Evolutionary conservation across 2,797 vertebrate species (phyloP).

Genomic region (Eremophila alpestris): DNA sequence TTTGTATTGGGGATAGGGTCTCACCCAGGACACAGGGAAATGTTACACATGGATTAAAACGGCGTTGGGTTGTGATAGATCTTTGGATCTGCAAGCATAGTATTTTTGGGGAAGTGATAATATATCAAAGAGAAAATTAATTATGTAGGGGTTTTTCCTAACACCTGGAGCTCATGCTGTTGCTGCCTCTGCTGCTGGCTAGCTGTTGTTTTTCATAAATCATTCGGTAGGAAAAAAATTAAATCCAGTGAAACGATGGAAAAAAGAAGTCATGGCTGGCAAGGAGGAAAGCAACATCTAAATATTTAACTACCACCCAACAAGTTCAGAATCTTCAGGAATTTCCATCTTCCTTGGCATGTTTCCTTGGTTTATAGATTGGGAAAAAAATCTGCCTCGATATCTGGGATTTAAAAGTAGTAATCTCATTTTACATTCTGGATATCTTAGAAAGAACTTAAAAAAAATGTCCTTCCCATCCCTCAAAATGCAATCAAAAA

Average conservation of each 20-base stretch:
- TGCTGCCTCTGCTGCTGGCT: conserved; percentile 47
- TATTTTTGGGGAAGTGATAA: conserved; percentile 49
- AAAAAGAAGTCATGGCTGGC: conserved; percentile 25
- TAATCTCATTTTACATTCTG: not conserved
- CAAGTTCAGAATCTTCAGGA: not conserved
- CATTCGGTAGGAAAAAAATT: conserved; percentile 28
- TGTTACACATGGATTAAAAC: conserved; percentile 25
- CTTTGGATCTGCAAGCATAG: conserved; percentile 19
- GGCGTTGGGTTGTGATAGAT: not conserved
- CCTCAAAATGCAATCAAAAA: not conserved
- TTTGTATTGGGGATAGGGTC: not conserved
- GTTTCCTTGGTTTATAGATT: not conserved
- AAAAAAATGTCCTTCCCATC: not conserved
- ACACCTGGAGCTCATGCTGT: conserved; percentile 66
- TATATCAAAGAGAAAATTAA: conserved; percentile 63
- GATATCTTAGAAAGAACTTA: not conserved
- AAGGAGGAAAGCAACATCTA: conserved; percentile 2
- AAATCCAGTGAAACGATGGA: conserved; percentile 18
- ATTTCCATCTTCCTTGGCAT: conserved; percentile 22
- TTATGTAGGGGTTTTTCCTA: conserved; percentile 41
- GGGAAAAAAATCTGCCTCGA: not conserved
- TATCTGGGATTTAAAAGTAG: not conserved
- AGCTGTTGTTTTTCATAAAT: conserved; percentile 64
- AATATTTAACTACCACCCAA: conserved; percentile 33
- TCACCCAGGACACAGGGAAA: conserved; percentile 15